Base-by-base conservation (phyloP, 2,797 vertebrate genomes). In the Crocidura indochinensis region DNA sequence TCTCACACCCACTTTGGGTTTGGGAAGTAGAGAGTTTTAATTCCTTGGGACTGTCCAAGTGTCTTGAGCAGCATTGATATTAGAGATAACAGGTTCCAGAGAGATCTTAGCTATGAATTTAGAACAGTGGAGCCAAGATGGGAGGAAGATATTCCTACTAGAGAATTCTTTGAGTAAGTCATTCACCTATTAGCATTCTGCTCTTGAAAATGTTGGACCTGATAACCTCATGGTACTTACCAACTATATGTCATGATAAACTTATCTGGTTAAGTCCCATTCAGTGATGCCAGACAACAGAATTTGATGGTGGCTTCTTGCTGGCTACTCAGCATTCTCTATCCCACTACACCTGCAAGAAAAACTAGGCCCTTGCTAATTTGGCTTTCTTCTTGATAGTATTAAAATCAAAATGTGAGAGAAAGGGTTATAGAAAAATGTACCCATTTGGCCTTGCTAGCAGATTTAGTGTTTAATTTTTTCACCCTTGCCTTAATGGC, bases 391-490 rank as follows among this genome's bases (percentile, higher is more conserved):
- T 78, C 49, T 44, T 22, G 65, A 60, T 74, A 17, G 53, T 91
- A 46, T 82, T 86, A 71, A 56, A n/a, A 44, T 29, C 44, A 75
- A 51, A 31, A 14, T 4, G 19, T 11, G 10, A 84, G 91, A 88
- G 47, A 60, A 71, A 65, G 68, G 0, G 0, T 62, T 64, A n/a
- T 74, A 15, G 27, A 62, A 76, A 76, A 71, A 75, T 64, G 24
- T 47, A 11, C 46, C 12, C 76, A 69, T 53, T 47, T 87, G 75
- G 69, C 65, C 62, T 78, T 53, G 85, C 95, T 93, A 95, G 93
- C 96, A 93, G 85, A 91, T 95, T 83, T 84, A 17, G 49, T 51
- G 11, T 94, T 96, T 94, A 91, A 92, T 88, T 62, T 44, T 44
- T 24, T 1, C 46, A 5, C 26, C n/a, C 17, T n/a, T 51, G 15